phyloP scores from a whole-genome alignment of 1,140 invertebrate genomes.

The Nomia melanderi region DNA sequence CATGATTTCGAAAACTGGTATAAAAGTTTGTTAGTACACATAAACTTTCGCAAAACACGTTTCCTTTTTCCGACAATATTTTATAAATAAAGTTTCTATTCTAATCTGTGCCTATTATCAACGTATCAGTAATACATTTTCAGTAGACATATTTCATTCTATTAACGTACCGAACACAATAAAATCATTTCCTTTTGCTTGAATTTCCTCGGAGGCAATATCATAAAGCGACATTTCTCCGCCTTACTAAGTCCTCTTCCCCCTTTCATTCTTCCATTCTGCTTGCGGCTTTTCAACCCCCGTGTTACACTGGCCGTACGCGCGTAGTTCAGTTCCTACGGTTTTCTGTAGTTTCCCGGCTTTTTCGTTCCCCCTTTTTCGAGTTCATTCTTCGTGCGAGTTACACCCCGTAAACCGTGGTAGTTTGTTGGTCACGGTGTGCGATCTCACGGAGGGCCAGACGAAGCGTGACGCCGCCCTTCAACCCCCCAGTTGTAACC shows the following conservation, averaged over 20 bases:
- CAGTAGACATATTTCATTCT: too few species aligned
- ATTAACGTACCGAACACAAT: neutral
- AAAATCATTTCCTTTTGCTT: neutral
- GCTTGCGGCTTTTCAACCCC: slow-evolving; percentile 12
- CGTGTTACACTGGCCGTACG: neutral
- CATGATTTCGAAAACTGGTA: too few species aligned
- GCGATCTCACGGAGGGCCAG: slow-evolving; percentile 67
- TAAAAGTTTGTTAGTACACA: too few species aligned
- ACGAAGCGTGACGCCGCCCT: slow-evolving; percentile 59
- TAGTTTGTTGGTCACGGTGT: slow-evolving; percentile 71
- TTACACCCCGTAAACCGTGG: slow-evolving; percentile 65
- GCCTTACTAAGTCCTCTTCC: neutral
- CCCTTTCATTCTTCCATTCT: neutral
- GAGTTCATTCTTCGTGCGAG: slow-evolving; percentile 44
- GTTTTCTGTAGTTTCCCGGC: slow-evolving; percentile 9
- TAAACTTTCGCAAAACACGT: too few species aligned
- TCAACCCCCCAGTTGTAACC: slow-evolving; percentile 2
- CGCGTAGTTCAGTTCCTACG: slow-evolving; percentile 1
- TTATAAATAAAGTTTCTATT: too few species aligned
- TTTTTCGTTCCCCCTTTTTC: slow-evolving; percentile 4
- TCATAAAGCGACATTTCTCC: neutral
- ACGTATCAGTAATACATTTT: too few species aligned
- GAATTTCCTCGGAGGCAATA: neutral
- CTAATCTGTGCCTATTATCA: too few species aligned
- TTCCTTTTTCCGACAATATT: too few species aligned